Conservation (phyloP, 1,140 invertebrate species). For the Eufriesea mexicana region DNA sequence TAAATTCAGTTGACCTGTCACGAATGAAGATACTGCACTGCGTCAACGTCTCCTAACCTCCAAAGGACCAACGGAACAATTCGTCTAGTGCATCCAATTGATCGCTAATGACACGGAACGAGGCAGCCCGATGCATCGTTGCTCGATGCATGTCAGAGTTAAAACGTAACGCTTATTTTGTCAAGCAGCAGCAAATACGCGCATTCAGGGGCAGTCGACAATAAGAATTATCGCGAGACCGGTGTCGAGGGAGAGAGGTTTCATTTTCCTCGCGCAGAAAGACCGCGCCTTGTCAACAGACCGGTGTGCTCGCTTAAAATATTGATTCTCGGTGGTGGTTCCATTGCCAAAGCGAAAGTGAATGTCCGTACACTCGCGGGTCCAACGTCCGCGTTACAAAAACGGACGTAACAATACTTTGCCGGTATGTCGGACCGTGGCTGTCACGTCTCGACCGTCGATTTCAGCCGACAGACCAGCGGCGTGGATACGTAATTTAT, state of each 20-base stretch:
- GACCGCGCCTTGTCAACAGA: background rate
- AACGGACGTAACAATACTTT: constrained; percentile 29
- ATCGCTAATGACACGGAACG: too few relatives aligned
- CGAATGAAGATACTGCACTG: too few relatives aligned
- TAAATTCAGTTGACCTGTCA: too few relatives aligned
- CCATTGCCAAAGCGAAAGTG: constrained; percentile 27
- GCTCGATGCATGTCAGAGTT: too few relatives aligned
- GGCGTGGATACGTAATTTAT: constrained; percentile 17
- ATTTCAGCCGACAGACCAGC: background rate
- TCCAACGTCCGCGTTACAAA: constrained; percentile 16
- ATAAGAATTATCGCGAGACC: constrained; percentile 3
- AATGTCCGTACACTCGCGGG: constrained; percentile 9
- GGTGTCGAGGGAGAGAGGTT: background rate
- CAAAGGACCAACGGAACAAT: too few relatives aligned
- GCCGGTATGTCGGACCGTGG: background rate
- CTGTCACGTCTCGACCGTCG: background rate
- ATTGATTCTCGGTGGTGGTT: constrained; percentile 29
- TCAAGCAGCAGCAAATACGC: background rate
- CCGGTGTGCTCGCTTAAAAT: constrained; percentile 27
- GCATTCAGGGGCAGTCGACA: background rate
- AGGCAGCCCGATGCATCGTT: background rate
- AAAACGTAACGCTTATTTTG: background rate
- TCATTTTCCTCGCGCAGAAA: background rate
- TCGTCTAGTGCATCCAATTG: too few relatives aligned
- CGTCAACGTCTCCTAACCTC: too few relatives aligned